Evolutionary conservation across 1,140 invertebrate species (phyloP).

Genomic region (Dendrolimus kikuchii): DNA sequence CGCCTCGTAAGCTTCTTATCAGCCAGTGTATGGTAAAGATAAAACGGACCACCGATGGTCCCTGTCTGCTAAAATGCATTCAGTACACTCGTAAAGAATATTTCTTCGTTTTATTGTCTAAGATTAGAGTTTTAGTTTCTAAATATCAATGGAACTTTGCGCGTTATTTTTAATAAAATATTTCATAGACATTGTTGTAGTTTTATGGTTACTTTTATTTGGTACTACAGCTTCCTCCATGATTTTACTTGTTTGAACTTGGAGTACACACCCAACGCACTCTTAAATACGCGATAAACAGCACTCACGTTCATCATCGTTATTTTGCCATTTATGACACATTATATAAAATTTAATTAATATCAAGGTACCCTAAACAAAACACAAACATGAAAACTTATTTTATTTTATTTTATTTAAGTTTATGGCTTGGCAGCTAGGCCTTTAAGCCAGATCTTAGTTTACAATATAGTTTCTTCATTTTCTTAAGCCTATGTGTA

Average conservation of each 20-base stretch:
- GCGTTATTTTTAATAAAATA: background rate
- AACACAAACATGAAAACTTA: background rate
- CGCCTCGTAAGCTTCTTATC: constrained; percentile 59
- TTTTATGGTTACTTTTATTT: too few species aligned
- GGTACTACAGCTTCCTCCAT: too few species aligned
- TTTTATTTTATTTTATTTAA: background rate
- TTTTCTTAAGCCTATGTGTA: too few species aligned
- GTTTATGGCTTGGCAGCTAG: too few species aligned
- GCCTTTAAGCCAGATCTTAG: too few species aligned
- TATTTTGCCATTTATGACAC: background rate
- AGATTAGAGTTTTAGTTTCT: background rate
- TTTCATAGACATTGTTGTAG: too few species aligned
- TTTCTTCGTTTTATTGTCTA: background rate
- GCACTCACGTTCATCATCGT: background rate
- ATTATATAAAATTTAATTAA: background rate
- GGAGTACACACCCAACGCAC: too few species aligned
- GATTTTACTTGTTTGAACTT: too few species aligned
- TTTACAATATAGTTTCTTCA: too few species aligned
- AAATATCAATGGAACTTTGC: background rate
- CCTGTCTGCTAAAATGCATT: constrained; percentile 38
- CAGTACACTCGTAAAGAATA: constrained; percentile 23
- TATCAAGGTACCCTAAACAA: background rate
- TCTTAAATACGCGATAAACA: background rate
- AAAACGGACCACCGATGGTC: constrained; percentile 47
- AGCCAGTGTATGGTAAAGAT: constrained; percentile 55